Percentiles rank a stretch among this genome's conserved stretches.
Evolutionary conservation across 2,797 vertebrate species (phyloP).

Genomic region (Poecile montanus): DNA sequence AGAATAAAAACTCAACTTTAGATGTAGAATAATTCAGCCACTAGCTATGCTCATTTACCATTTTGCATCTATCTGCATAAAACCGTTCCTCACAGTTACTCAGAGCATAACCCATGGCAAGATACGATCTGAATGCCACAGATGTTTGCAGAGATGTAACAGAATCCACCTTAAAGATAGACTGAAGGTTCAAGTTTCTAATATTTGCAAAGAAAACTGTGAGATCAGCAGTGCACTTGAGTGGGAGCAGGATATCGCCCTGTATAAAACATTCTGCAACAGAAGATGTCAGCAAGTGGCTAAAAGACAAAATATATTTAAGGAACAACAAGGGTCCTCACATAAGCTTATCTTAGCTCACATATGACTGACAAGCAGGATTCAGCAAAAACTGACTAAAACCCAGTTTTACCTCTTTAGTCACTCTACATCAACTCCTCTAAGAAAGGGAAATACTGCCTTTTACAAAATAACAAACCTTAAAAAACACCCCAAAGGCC

Average conservation of each 20-base stretch:
- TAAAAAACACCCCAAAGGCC: neutral
- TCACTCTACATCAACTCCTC: neutral
- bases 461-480: neutral
- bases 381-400: neutral
- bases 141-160: neutral
- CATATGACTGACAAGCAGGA: neutral
- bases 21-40: neutral
- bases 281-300: neutral
- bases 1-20: conserved; percentile 40
- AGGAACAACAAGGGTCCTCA: neutral
- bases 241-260: neutral
- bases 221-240: neutral
- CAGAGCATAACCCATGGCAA: neutral
- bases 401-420: neutral
- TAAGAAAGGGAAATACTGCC: neutral
- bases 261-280: neutral
- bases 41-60: neutral
- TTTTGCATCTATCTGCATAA: neutral
- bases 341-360: neutral
- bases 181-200: neutral
- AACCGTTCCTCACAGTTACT: neutral
- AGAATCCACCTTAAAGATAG: neutral
- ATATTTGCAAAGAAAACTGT: neutral
- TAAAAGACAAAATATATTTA: neutral
- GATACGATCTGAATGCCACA: neutral